A percentile compares a stretch with the other conserved stretches of the same genome.
Conservation (phyloP, 2,888 invertebrate genomes). For the Chironomus tentans region DNA sequence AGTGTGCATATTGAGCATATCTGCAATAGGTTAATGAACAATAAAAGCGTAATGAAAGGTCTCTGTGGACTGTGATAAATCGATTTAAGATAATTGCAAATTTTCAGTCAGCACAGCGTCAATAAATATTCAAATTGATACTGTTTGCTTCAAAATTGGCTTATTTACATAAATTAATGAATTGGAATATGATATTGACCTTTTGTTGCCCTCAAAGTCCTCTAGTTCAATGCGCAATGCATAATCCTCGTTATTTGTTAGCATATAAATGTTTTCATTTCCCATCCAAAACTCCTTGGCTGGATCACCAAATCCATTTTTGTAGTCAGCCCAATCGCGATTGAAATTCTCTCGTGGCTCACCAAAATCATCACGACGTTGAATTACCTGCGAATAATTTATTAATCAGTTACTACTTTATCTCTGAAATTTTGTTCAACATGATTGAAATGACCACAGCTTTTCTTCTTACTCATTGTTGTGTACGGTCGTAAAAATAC, state of each 20-base stretch:
- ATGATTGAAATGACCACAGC: not conserved
- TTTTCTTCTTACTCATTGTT: not conserved
- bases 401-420: not conserved
- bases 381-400: conserved; percentile 59
- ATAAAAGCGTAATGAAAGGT: conserved; percentile 18
- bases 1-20: conserved; percentile 83
- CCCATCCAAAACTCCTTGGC: conserved; percentile 87
- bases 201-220: conserved; percentile 86
- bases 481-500: no score
- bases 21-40: conserved; percentile 42
- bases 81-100: not conserved
- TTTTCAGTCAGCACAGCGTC: not conserved
- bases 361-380: conserved; percentile 79
- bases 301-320: conserved; percentile 86
- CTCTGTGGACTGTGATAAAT: no score
- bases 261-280: conserved; percentile 88
- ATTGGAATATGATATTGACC: conserved; percentile 46
- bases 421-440: no score
- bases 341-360: conserved; percentile 84
- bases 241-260: conserved; percentile 86
- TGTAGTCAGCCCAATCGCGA: conserved; percentile 85
- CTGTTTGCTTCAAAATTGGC: no score
- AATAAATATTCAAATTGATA: not conserved
- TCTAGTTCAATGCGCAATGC: conserved; percentile 78
- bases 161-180: not conserved